Percentiles rank a stretch among this genome's conserved stretches.
Evolutionary conservation across 2,113 vertebrate genomes (phyloP).

Genomic region (Mixornis gularis): DNA sequence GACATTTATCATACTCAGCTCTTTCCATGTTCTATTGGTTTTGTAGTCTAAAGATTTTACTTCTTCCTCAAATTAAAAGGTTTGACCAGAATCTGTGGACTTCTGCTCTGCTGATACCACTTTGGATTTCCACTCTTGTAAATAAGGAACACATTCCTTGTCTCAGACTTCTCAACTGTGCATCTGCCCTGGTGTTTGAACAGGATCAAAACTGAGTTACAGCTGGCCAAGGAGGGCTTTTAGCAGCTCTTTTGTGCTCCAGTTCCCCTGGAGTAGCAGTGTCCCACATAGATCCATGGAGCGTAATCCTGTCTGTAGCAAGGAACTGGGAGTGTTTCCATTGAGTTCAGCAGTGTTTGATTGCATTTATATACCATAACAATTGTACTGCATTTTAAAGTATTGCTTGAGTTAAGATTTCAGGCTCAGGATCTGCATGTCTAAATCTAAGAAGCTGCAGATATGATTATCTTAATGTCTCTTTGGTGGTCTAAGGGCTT

Average conservation of each 20-base stretch:
- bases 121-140: background rate
- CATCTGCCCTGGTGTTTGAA: background rate
- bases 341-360: background rate
- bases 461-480: background rate
- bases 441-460: background rate
- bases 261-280: background rate
- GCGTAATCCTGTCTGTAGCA: background rate
- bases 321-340: background rate
- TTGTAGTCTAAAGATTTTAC: background rate
- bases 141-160: background rate
- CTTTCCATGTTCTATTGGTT: background rate
- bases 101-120: background rate
- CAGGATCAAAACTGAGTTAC: background rate
- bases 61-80: background rate
- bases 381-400: background rate
- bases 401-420: background rate
- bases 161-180: background rate
- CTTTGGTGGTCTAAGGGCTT: background rate
- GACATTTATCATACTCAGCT: background rate
- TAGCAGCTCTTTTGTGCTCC: background rate
- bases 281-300: background rate
- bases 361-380: background rate
- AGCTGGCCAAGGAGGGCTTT: background rate
- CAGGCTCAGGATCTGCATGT: background rate
- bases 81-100: background rate